Evolutionary conservation across 1,140 invertebrate species (phyloP).

Genomic region (Trachymyrmex cornetzi): DNA sequence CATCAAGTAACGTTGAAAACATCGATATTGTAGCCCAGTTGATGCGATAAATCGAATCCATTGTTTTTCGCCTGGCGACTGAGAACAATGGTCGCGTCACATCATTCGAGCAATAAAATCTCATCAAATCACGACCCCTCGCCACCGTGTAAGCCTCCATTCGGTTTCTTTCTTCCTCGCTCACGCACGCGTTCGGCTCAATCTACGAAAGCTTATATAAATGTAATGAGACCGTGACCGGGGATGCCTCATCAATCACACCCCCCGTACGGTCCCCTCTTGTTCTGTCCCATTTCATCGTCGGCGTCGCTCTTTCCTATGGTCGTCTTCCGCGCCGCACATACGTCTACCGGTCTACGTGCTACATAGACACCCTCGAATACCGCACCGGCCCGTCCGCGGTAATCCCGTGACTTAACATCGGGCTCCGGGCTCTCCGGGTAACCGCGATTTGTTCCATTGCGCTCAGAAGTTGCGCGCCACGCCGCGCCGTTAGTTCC

Average conservation of each 20-base stretch:
- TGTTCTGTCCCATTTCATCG: slow-evolving; percentile 33
- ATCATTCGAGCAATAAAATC: slow-evolving; percentile 86
- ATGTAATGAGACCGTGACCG: slow-evolving; percentile 86
- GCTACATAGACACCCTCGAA: slow-evolving; percentile 65
- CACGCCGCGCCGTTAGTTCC: slow-evolving; percentile 64
- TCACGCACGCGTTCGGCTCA: slow-evolving; percentile 79
- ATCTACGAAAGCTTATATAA: slow-evolving; percentile 87
- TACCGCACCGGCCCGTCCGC: slow-evolving; percentile 63
- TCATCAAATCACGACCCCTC: slow-evolving; percentile 86
- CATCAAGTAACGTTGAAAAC: background rate
- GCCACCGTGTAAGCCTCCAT: slow-evolving; percentile 83
- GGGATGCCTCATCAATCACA: slow-evolving; percentile 86
- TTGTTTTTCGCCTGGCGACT: slow-evolving; percentile 75
- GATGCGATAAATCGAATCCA: slow-evolving; percentile 77
- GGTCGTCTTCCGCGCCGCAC: slow-evolving; percentile 41
- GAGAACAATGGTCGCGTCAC: slow-evolving; percentile 80
- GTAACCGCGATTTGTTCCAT: slow-evolving; percentile 74
- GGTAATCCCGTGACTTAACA: slow-evolving; percentile 75
- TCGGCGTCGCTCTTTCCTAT: slow-evolving; percentile 31
- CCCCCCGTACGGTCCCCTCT: slow-evolving; percentile 75
- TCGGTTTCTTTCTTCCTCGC: slow-evolving; percentile 15
- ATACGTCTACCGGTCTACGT: slow-evolving; percentile 58
- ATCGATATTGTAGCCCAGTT: background rate
- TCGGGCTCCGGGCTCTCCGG: slow-evolving; percentile 68
- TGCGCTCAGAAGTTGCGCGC: slow-evolving; percentile 61